These are phyloP conservation scores for Nezara viridula DNA, from an alignment of 2,888 invertebrate genomes.

Conservation along the genomic window DNA sequence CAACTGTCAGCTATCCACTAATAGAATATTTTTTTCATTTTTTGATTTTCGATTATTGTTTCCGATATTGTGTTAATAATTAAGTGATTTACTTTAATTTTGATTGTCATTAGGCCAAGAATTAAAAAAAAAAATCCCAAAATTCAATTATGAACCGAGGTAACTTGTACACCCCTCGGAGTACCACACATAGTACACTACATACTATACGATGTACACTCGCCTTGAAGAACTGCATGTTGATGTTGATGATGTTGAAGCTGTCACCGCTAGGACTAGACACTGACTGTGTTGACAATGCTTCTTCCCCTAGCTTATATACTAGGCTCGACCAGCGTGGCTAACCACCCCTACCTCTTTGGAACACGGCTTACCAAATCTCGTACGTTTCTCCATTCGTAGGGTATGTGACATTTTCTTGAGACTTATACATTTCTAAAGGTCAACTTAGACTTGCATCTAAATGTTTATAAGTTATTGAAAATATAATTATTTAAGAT, in stretches of 20 bases:
- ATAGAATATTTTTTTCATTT: too few relatives aligned
- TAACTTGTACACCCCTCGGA: background rate
- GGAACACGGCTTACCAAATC: conserved; percentile 8
- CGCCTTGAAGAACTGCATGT: conserved; percentile 40
- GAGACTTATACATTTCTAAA: background rate
- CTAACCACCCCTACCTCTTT: conserved; percentile 24
- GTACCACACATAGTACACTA: background rate
- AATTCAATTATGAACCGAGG: background rate
- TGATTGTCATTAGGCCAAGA: too few relatives aligned
- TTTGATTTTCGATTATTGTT: too few relatives aligned
- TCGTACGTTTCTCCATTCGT: conserved; percentile 37
- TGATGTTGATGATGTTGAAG: conserved; percentile 23
- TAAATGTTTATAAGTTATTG: background rate
- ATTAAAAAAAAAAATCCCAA: too few relatives aligned
- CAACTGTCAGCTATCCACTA: too few relatives aligned
- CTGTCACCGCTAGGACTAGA: background rate
- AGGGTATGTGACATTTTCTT: conserved; percentile 17
- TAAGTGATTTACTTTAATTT: too few relatives aligned
- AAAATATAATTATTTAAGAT: background rate
- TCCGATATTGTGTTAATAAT: too few relatives aligned
- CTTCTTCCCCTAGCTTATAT: conserved; percentile 11
- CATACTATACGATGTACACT: background rate
- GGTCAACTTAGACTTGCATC: background rate
- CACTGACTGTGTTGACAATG: conserved; percentile 38
- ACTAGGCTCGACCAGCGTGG: background rate